These are phyloP conservation scores for Epicauta chinensis DNA, from an alignment of 1,140 invertebrate genomes.

Conservation along the genomic window DNA sequence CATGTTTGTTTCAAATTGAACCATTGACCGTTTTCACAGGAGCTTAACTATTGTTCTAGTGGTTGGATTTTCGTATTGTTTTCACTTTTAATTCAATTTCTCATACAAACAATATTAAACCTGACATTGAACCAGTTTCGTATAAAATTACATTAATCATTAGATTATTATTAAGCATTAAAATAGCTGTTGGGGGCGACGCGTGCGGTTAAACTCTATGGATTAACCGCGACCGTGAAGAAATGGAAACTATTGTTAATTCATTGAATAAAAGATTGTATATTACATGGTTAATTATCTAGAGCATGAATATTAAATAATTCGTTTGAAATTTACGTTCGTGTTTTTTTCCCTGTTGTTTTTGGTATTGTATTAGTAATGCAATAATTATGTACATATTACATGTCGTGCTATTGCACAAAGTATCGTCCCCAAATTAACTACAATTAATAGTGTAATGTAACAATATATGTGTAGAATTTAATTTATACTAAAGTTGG, in stretches of 20 bases:
- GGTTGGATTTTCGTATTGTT: slow-evolving; percentile 26
- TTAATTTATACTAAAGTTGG: too few relatives aligned
- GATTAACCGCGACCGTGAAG: slow-evolving; percentile 32
- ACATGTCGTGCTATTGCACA: background rate
- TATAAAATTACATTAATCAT: slow-evolving; percentile 30
- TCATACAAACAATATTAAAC: slow-evolving; percentile 28
- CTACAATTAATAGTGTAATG: background rate
- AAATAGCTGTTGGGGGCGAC: slow-evolving; percentile 1
- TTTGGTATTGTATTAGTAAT: too few relatives aligned
- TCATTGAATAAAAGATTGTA: slow-evolving; percentile 14
- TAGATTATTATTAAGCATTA: too few relatives aligned
- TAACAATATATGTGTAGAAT: background rate
- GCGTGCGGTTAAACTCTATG: slow-evolving; percentile 29
- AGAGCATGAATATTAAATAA: slow-evolving; percentile 22
- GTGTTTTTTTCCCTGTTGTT: background rate
- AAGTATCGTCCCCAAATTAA: background rate
- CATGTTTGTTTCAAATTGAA: too few relatives aligned
- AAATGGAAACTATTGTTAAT: slow-evolving; percentile 27
- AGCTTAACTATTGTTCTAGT: too few relatives aligned
- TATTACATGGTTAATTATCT: slow-evolving; percentile 27
- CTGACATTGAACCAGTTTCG: slow-evolving; percentile 35
- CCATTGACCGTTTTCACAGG: too few relatives aligned
- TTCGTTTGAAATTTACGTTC: too few relatives aligned
- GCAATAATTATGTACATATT: background rate
- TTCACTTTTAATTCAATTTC: slow-evolving; percentile 37